Evolutionary conservation across 2,888 invertebrate species (phyloP).

Genomic region (Theretra japonica): DNA sequence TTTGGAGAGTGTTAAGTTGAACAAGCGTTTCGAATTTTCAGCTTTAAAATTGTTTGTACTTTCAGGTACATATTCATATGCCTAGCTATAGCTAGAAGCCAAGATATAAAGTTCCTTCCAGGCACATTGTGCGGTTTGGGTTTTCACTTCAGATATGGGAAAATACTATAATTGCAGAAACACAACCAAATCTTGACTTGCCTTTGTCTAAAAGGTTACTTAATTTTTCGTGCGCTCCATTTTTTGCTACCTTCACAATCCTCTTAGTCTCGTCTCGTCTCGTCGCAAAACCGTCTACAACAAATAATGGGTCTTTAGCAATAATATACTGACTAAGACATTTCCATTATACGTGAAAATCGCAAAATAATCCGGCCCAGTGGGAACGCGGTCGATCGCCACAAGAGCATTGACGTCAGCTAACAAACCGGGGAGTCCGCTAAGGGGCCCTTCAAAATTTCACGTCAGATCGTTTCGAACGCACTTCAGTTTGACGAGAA

Average conservation of each 20-base stretch:
- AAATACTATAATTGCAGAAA: no score
- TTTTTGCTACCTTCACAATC: no score
- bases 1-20: background rate
- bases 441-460: constrained; percentile 61
- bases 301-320: no score
- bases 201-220: no score
- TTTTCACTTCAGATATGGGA: background rate
- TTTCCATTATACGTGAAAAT: constrained; percentile 16
- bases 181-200: no score
- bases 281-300: no score
- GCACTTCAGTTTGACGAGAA: constrained; percentile 55
- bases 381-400: constrained; percentile 43
- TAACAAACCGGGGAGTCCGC: constrained; percentile 55
- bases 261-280: no score
- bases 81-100: no score
- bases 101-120: no score
- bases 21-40: background rate
- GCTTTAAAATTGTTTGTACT: background rate
- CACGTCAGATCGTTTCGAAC: constrained; percentile 60
- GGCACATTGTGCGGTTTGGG: no score
- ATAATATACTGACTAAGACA: background rate
- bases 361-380: constrained; percentile 26
- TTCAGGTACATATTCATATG: no score
- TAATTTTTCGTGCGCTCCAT: no score
- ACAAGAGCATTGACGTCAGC: constrained; percentile 59